Evolutionary conservation across 1,140 invertebrate genomes (phyloP), one percentile per base, ranked within the genome.

Genomic region (Tachypleus tridentatus): DNA sequence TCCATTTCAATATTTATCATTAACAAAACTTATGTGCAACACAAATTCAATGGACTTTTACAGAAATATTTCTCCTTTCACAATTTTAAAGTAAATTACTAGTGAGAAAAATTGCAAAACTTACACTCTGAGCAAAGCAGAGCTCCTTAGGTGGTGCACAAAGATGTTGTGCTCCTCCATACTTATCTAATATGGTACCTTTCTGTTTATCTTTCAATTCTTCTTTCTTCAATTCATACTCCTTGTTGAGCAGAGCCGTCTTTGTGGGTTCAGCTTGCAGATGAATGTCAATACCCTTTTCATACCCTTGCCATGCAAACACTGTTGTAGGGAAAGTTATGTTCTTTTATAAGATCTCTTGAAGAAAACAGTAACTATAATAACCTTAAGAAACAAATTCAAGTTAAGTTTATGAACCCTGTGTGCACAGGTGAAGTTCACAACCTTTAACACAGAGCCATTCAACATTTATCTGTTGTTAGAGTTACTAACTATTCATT

Each of bases 301-400:
- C 87, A 74, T 91, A 87, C 0, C 95, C 95, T 74, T 98, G 91
- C 97, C 97, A 99, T 1, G 97, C 95, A 83, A 99, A 99, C 69
- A 97, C 80, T 80, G 70, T 9, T 54, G 56, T 53, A 64, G n/a
- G 60, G 10, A 64, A n/a, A 29, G 29, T 29, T 29, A 29, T 29
- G 29, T 29, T 29, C 29, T 29, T 29, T 29, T 29, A 29, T 29
- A 29, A 29, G 0, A 29, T 29, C 29, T 29, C 29, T 29, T 29
- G 29, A 29, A 29, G 29, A 29, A 29, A 29, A 29, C 29, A 29
- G 29, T 29, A 29, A 29, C 29, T 29, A 29, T 29, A 29, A 29
- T 29, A 29, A 29, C 29, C 2, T 29, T 29, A 29, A 29, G 29
- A 29, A 29, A 29, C 29, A 29, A 29, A 29, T 29, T 29, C 2